Percentiles rank a stretch among this genome's conserved stretches.
These are phyloP conservation scores for Sebastes variabilis DNA, from an alignment of 2,797 vertebrate species.

Conservation along the genomic window DNA sequence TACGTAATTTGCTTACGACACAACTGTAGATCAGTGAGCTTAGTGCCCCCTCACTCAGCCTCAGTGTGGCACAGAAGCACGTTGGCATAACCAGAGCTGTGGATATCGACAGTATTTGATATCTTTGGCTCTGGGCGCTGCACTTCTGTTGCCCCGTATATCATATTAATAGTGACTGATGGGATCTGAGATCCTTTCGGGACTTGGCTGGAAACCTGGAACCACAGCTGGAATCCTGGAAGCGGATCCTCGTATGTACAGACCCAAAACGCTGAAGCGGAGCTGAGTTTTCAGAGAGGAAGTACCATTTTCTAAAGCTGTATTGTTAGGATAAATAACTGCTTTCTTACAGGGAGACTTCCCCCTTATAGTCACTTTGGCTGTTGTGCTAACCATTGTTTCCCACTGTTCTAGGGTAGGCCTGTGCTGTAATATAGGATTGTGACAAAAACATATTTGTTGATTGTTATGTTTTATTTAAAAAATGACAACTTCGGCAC, in stretches of 20 bases:
- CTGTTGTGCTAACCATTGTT: constrained; percentile 83
- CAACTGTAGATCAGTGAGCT: constrained; percentile 73
- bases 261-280: constrained; percentile 60
- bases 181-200: constrained; percentile 45
- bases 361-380: constrained; percentile 73
- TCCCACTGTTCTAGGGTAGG: constrained; percentile 83
- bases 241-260: constrained; percentile 53
- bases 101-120: constrained; percentile 14
- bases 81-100: constrained; percentile 19
- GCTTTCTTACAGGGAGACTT: constrained; percentile 77
- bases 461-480: constrained; percentile 74
- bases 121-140: constrained; percentile 32
- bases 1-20: constrained; percentile 59
- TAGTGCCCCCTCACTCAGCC: constrained; percentile 34
- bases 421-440: constrained; percentile 83
- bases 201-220: constrained; percentile 59
- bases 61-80: constrained; percentile 34
- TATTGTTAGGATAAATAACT: constrained; percentile 64
- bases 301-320: constrained; percentile 76
- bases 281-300: constrained; percentile 67
- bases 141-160: constrained; percentile 30
- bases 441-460: constrained; percentile 72
- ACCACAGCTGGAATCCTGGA: constrained; percentile 52
- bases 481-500: constrained; percentile 67
- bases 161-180: constrained; percentile 29